Evolutionary conservation across 2,113 vertebrate species (phyloP).

Genomic region (Seriola aureovittata): DNA sequence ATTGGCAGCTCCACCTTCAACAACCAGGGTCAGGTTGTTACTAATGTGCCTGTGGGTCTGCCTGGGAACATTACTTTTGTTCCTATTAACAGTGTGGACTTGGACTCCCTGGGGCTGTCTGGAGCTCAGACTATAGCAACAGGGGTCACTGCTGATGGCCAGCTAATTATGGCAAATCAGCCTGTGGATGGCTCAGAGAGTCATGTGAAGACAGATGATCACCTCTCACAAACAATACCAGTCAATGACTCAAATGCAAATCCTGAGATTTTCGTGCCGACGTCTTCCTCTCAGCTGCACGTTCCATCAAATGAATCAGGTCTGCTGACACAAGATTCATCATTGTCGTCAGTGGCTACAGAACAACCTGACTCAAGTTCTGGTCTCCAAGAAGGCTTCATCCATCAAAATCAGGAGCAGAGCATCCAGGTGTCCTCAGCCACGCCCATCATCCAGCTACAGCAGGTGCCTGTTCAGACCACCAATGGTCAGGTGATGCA

Average conservation of each 20-base stretch:
- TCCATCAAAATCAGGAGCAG: constrained; percentile 93
- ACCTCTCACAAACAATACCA: constrained; percentile 90
- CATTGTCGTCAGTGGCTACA: constrained; percentile 83
- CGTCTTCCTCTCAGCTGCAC: constrained; percentile 93
- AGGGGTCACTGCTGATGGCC: constrained; percentile 96
- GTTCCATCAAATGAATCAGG: constrained; percentile 91
- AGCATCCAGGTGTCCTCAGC: constrained; percentile 92
- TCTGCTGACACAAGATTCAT: constrained; percentile 92
- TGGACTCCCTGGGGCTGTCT: constrained; percentile 97
- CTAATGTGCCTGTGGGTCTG: constrained; percentile 97
- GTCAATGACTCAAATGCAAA: constrained; percentile 89
- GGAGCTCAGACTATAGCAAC: constrained; percentile 98
- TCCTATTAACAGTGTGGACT: constrained; percentile 97
- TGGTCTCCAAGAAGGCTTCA: constrained; percentile 93
- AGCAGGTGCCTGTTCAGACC: constrained; percentile 92
- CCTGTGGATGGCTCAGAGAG: constrained; percentile 90
- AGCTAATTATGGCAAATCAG: constrained; percentile 94
- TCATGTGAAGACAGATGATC: constrained; percentile 92
- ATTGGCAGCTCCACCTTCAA: constrained; percentile 94
- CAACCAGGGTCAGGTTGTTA: constrained; percentile 97
- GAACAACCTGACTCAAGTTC: constrained; percentile 88
- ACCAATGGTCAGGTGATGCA: constrained; percentile 94
- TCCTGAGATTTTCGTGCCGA: constrained; percentile 97
- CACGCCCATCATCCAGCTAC: constrained; percentile 94
- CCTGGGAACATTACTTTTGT: constrained; percentile 99